Conservation (phyloP, 2,888 invertebrate species). For the Aspidiotus destructor region DNA sequence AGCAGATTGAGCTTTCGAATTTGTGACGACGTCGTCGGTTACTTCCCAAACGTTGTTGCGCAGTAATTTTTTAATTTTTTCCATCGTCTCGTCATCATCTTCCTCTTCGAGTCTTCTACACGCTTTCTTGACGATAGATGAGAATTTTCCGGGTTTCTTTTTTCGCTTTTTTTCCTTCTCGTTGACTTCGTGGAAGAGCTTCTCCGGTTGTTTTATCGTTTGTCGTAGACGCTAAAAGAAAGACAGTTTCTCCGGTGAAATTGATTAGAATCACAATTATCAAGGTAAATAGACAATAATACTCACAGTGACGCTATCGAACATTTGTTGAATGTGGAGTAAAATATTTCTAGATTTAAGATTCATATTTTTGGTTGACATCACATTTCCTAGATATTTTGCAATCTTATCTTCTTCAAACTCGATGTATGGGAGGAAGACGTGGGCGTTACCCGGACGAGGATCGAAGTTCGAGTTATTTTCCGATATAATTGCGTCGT, state of each 20-base stretch:
- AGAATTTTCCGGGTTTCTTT: not conserved
- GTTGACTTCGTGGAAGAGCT: conserved; percentile 9
- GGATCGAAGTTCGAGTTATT: conserved; percentile 52
- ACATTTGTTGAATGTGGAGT: conserved; percentile 21
- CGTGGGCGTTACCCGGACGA: conserved; percentile 68
- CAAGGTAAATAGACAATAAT: not conserved
- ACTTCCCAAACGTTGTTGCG: not conserved
- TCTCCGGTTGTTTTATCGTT: conserved; percentile 3
- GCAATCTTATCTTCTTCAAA: conserved; percentile 54
- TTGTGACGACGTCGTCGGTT: not conserved
- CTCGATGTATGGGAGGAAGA: conserved; percentile 57
- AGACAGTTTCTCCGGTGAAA: not conserved
- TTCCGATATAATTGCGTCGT: conserved; percentile 22
- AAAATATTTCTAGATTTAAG: conserved; percentile 24
- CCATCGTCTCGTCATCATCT: not conserved
- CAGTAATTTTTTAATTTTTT: not conserved
- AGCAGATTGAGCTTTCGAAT: not conserved
- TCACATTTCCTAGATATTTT: conserved; percentile 46
- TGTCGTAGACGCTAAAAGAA: conserved; percentile 9
- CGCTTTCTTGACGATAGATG: conserved; percentile 9
- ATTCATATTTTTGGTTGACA: conserved; percentile 2
- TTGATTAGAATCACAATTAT: not conserved
- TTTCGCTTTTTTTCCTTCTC: conserved; percentile 12
- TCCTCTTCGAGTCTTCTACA: conserved; percentile 16
- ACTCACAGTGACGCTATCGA: conserved; percentile 16